Percentiles rank a stretch among this genome's conserved stretches.
phyloP scores from a whole-genome alignment of 2,888 invertebrate species.

The Anarsia innoxiella region DNA sequence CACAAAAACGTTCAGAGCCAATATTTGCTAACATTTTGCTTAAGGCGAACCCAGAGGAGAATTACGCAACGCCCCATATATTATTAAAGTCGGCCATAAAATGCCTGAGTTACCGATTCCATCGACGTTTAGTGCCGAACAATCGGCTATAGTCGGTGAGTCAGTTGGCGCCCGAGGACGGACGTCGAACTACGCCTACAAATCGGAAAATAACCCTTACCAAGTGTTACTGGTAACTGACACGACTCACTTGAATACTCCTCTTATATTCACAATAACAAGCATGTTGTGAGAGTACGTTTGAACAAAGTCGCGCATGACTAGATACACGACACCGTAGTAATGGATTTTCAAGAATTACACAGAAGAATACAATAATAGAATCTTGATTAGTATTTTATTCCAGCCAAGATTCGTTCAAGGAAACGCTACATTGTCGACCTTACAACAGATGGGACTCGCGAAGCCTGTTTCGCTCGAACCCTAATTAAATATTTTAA shows the following conservation, averaged over 20 bases:
- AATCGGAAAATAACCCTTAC: conserved; percentile 48
- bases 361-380: conserved; percentile 38
- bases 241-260: too few relatives aligned
- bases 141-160: conserved; percentile 60
- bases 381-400: conserved; percentile 58
- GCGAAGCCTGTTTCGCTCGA: conserved; percentile 41
- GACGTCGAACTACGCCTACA: conserved; percentile 56
- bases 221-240: conserved; percentile 25
- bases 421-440: conserved; percentile 49
- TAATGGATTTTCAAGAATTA: conserved; percentile 19
- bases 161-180: conserved; percentile 59
- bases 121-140: conserved; percentile 66
- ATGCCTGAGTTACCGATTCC: conserved; percentile 67
- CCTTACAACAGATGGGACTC: conserved; percentile 41
- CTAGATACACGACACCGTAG: conserved; percentile 28
- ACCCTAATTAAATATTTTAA: conserved; percentile 66
- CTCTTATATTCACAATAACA: conserved; percentile 23
- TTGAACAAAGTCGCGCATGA: conserved; percentile 34
- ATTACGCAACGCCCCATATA: conserved; percentile 68
- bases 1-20: conserved; percentile 25
- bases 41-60: conserved; percentile 46
- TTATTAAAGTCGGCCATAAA: conserved; percentile 64
- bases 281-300: conserved; percentile 20
- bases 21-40: conserved; percentile 45
- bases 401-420: conserved; percentile 42